phyloP scores from a whole-genome alignment of 2,888 invertebrate species.

The Volucella inanis region DNA sequence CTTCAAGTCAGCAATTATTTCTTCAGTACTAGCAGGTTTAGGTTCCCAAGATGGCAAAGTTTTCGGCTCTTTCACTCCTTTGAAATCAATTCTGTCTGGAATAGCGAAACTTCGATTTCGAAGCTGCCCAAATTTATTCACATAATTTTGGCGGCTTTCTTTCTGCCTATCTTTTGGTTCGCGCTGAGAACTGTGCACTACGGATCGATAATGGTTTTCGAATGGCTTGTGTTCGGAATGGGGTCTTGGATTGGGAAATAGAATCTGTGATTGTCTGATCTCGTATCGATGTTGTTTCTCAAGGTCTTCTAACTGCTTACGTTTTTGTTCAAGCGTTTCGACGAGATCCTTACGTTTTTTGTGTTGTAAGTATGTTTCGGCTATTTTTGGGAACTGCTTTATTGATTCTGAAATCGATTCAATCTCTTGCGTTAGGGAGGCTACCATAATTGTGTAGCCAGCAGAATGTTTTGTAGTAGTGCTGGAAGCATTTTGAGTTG shows the following conservation, averaged over 20 bases:
- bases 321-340: not conserved
- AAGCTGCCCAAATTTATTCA: constrained; percentile 53
- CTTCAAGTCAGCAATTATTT: constrained; percentile 54
- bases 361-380: not conserved
- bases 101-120: not conserved
- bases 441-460: not conserved
- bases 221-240: constrained; percentile 45
- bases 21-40: constrained; percentile 32
- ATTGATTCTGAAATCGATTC: constrained; percentile 5
- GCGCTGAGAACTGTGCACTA: constrained; percentile 9
- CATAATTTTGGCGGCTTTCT: constrained; percentile 20
- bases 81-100: not conserved
- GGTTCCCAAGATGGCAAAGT: constrained; percentile 39
- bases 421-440: constrained; percentile 21
- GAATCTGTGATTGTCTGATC: not conserved
- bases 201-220: constrained; percentile 5
- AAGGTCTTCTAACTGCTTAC: constrained; percentile 16
- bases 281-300: not conserved
- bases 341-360: constrained; percentile 16
- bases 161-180: constrained; percentile 27
- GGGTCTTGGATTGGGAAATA: constrained; percentile 13
- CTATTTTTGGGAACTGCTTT: constrained; percentile 14
- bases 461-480: not conserved
- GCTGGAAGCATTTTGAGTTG: not conserved
- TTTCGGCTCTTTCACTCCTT: constrained; percentile 2